These are phyloP conservation scores for Lanistes nyassanus DNA, from an alignment of 1,140 invertebrate species.

Conservation along the genomic window DNA sequence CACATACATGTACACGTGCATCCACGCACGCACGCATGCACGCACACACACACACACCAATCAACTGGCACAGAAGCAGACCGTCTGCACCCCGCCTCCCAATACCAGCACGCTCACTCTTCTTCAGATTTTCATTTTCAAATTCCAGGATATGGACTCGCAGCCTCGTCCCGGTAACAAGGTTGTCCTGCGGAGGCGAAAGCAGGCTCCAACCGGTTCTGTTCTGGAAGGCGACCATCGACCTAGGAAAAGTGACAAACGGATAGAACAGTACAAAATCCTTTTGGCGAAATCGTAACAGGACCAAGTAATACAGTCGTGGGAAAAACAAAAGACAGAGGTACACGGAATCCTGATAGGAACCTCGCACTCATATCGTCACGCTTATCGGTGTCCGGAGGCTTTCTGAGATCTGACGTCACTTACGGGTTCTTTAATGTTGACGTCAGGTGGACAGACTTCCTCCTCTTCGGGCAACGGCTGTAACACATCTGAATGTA, in stretches of 20 bases:
- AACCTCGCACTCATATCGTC: too few relatives aligned
- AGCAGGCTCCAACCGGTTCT: neutral
- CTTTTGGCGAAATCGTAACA: constrained; percentile 10
- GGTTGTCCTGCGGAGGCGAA: constrained; percentile 12
- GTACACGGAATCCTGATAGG: too few relatives aligned
- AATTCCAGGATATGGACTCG: constrained; percentile 9
- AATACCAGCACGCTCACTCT: neutral
- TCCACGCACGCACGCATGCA: neutral
- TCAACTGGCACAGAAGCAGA: neutral
- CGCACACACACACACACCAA: neutral
- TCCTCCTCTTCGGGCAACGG: too few relatives aligned
- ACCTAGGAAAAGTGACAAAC: constrained; percentile 7
- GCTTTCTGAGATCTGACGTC: too few relatives aligned
- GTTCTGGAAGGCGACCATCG: constrained; percentile 7
- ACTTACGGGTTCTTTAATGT: too few relatives aligned
- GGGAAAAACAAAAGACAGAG: too few relatives aligned
- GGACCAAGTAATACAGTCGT: too few relatives aligned
- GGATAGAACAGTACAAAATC: constrained; percentile 1
- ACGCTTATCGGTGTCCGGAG: too few relatives aligned
- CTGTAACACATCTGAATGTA: too few relatives aligned
- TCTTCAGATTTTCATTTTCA: neutral
- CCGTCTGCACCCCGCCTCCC: neutral
- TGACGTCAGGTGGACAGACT: too few relatives aligned
- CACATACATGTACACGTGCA: neutral
- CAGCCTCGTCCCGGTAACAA: constrained; percentile 17